Conservation (phyloP, 1,140 invertebrate genomes). For the Trigoniulus corallinus region DNA sequence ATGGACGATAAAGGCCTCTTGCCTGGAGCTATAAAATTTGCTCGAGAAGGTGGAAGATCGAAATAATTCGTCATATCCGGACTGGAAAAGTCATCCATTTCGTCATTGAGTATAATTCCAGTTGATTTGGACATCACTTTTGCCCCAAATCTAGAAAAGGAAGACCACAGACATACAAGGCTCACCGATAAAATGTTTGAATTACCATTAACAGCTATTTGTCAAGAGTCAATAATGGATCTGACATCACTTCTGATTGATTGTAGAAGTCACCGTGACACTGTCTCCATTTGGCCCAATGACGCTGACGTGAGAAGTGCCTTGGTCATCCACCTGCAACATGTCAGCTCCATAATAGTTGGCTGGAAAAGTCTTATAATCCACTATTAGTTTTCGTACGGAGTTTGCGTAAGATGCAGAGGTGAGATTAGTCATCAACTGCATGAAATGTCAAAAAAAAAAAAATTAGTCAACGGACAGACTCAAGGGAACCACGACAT, state of each 20-base stretch:
- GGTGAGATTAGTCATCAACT: constrained; percentile 42
- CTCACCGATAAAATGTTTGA: background rate
- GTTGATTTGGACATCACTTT: constrained; percentile 53
- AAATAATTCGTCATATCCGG: constrained; percentile 39
- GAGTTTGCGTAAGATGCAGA: constrained; percentile 40
- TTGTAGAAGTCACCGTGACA: constrained; percentile 75
- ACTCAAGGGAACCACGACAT: background rate
- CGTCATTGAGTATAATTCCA: constrained; percentile 82
- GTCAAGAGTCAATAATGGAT: background rate
- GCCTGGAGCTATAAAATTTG: constrained; percentile 55
- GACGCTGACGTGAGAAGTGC: constrained; percentile 80
- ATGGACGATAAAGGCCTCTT: constrained; percentile 87
- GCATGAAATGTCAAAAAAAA: background rate
- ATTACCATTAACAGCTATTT: background rate
- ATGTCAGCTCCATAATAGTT: constrained; percentile 45
- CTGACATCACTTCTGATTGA: constrained; percentile 58
- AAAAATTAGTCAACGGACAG: too few species aligned
- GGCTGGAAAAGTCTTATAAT: constrained; percentile 46
- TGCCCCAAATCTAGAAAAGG: constrained; percentile 58
- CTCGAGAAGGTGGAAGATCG: constrained; percentile 33
- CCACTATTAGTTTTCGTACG: constrained; percentile 45
- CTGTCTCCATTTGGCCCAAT: constrained; percentile 75
- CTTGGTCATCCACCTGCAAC: constrained; percentile 41
- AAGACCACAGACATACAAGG: background rate
- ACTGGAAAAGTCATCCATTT: constrained; percentile 89